phyloP scores from a whole-genome alignment of 2,888 invertebrate genomes.

The Tillus elongatus region DNA sequence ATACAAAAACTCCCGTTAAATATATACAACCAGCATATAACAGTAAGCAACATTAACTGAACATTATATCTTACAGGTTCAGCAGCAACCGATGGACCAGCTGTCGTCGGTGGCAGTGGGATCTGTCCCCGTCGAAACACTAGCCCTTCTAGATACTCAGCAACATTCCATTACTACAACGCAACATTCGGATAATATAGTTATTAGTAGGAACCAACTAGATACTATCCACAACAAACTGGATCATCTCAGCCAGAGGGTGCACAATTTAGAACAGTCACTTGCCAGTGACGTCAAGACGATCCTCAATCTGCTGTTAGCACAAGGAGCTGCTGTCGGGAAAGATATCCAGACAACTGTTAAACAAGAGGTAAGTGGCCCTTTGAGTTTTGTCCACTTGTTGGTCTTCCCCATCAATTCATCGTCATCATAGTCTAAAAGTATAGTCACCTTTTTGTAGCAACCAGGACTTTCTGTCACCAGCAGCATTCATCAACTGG shows the following conservation, averaged over 20 bases:
- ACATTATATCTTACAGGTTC: no score
- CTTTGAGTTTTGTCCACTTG: no score
- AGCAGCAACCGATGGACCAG: slow-evolving; percentile 40
- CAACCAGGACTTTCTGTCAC: no score
- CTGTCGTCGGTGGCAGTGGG: slow-evolving; percentile 26
- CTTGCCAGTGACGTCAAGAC: slow-evolving; percentile 65
- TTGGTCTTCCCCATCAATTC: no score
- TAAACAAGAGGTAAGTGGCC: slow-evolving; percentile 19
- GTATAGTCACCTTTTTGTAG: no score
- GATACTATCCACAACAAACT: slow-evolving; percentile 55
- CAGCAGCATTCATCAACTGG: no score
- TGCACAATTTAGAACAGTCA: slow-evolving; percentile 62
- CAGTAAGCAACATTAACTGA: no score
- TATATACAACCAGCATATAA: no score
- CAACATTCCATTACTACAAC: slow-evolving; percentile 35
- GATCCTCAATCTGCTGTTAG: slow-evolving; percentile 47
- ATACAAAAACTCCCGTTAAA: no score
- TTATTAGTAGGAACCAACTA: slow-evolving; percentile 38
- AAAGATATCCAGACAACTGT: slow-evolving; percentile 17
- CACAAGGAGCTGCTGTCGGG: slow-evolving; percentile 17
- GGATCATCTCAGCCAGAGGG: slow-evolving; percentile 59
- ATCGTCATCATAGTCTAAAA: no score
- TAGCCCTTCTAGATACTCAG: no score
- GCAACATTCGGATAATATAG: slow-evolving; percentile 37
- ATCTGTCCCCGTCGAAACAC: no score